Percentiles rank a stretch among this genome's conserved stretches.
phyloP scores from a whole-genome alignment of 1,140 invertebrate genomes.

The Pseudomyrmex pallidus region DNA sequence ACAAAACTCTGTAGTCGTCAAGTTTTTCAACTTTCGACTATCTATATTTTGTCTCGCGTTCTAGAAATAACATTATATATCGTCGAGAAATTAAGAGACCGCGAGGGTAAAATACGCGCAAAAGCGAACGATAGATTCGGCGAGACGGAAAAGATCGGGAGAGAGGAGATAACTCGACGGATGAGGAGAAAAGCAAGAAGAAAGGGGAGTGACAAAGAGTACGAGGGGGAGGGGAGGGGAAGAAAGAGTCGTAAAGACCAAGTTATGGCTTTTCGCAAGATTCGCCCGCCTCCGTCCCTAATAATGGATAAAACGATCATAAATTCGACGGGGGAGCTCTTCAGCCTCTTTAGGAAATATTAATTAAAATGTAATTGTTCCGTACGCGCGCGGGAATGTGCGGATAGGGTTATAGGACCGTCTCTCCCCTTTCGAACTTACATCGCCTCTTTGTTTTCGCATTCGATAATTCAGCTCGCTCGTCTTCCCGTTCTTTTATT shows the following conservation, averaged over 20 bases:
- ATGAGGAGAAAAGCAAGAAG: constrained; percentile 35
- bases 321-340: constrained; percentile 84
- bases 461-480: constrained; percentile 70
- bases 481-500: constrained; percentile 31
- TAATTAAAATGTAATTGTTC: constrained; percentile 87
- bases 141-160: constrained; percentile 49
- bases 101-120: constrained; percentile 1
- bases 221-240: constrained; percentile 55
- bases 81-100: neutral
- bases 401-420: constrained; percentile 69
- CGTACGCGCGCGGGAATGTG: constrained; percentile 69
- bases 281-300: constrained; percentile 80
- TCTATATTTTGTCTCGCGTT: neutral
- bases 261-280: constrained; percentile 83
- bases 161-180: constrained; percentile 51
- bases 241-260: constrained; percentile 82
- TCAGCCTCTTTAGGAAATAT: constrained; percentile 85
- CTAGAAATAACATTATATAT: neutral
- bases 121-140: constrained; percentile 10
- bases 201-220: constrained; percentile 54
- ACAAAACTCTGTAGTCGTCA: neutral
- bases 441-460: constrained; percentile 75
- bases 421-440: constrained; percentile 70
- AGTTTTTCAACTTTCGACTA: neutral
- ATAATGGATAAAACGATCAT: constrained; percentile 86